phyloP scores from a whole-genome alignment of 2,113 vertebrate genomes.

The Acrocephalus kingi region DNA sequence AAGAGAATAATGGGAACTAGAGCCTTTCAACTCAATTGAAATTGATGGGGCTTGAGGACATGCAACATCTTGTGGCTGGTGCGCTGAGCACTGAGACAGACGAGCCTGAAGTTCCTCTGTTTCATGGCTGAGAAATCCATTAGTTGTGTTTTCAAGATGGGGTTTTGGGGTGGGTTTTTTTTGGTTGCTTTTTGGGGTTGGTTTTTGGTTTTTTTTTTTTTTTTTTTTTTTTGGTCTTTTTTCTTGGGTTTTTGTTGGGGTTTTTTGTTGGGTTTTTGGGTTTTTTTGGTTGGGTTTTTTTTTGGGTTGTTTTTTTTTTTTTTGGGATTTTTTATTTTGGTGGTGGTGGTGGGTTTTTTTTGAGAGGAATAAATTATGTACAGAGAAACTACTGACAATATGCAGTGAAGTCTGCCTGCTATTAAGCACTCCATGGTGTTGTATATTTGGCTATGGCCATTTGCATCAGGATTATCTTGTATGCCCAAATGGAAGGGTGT shows the following conservation, averaged over 20 bases:
- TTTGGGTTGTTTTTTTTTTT: background rate
- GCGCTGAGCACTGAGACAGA: background rate
- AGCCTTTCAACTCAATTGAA: background rate
- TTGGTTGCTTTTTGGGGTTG: background rate
- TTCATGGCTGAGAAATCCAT: background rate
- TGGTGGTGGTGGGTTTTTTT: background rate
- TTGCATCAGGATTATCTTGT: conserved; percentile 35
- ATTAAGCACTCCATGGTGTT: background rate
- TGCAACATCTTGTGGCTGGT: background rate
- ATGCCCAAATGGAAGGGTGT: background rate
- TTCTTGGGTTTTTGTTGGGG: too few species aligned
- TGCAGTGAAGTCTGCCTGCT: background rate
- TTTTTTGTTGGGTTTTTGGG: too few species aligned
- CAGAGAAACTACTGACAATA: background rate
- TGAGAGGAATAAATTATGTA: background rate
- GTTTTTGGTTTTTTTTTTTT: background rate
- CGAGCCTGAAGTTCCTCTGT: background rate
- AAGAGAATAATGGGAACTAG: background rate
- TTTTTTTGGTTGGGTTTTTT: background rate
- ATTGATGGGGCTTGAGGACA: background rate
- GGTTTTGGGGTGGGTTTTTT: too few species aligned
- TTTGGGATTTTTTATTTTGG: too few species aligned
- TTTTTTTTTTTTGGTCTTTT: too few species aligned
- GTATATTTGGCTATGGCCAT: conserved; percentile 19
- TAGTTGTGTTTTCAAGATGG: background rate